Base-by-base conservation (phyloP, 92 coral and sea anemone species). In the Zoanthus gigantus region DNA sequence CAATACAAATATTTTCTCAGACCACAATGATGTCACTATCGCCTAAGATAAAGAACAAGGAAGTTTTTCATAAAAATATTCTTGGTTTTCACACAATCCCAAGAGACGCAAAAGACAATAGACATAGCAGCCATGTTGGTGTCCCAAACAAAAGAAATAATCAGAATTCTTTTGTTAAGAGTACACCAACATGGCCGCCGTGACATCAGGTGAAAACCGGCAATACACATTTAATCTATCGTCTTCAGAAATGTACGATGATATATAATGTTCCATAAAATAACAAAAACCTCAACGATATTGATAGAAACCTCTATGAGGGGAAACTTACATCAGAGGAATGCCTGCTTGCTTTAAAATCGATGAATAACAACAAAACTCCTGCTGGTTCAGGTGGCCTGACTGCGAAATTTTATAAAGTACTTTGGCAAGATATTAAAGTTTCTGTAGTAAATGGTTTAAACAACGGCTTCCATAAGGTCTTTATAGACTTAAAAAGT, bases 401-500 rank as follows among this genome's bases (percentile, higher is more conserved):
- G 23, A 23, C 23, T 23, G 23, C 23, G 23, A 23, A 23, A 23
- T 23, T 23, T 23, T 23, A 23, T 15, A 57, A 78, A 78, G 32
- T 78, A 13, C 18, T 28, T 78, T 50, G 67, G 32, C 58, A 78
- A 63, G 83, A 78, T 78, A 63, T 78, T 45, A 54, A 42, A 13
- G 18, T 44, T 68, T 50, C 52, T 78, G 5, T 78, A 78, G 17
- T 78, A 16, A 68, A 63, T 68, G 83, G 67, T 78, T 52, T 78
- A 78, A 78, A 78, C 68, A 15, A 13, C 83, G 68, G 60, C 83
- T 78, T 78, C 66, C 28, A 52, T 68, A 63, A n/a, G 52, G 68
- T 45, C 87, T 83, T 17, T 75, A 67, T n/a, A 37, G 56, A 50
- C 73, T 85, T 31, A 85, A 72, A 85, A 85, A 85, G 72, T 85